phyloP scores from a whole-genome alignment of 2,888 invertebrate species.

The Pocota personata region DNA sequence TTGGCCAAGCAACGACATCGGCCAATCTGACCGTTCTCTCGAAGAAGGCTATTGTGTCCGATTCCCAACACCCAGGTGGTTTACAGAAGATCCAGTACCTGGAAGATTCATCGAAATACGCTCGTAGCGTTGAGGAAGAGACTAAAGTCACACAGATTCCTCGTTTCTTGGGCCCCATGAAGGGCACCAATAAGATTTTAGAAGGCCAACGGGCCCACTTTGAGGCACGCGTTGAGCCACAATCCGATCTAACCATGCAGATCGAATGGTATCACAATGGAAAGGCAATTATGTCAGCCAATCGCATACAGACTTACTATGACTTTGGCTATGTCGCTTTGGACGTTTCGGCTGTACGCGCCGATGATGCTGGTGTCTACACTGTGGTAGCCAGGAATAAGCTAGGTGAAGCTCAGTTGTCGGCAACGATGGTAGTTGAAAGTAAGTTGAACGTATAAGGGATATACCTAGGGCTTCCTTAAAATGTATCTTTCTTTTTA shows the following conservation, averaged over 20 bases:
- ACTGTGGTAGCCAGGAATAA: conserved; percentile 96
- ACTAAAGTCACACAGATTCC: conserved; percentile 91
- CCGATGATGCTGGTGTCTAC: conserved; percentile 96
- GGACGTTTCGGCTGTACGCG: conserved; percentile 95
- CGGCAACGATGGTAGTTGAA: conserved; percentile 93
- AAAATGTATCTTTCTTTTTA: conserved; percentile 76
- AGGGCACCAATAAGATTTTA: conserved; percentile 95
- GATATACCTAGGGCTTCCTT: neutral
- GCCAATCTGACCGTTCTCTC: conserved; percentile 93
- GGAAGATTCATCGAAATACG: conserved; percentile 91
- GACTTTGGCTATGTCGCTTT: conserved; percentile 99
- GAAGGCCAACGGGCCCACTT: conserved; percentile 97
- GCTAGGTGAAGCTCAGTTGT: conserved; percentile 93
- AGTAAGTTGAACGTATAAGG: conserved; percentile 85
- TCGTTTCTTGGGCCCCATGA: conserved; percentile 93
- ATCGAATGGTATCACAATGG: conserved; percentile 99
- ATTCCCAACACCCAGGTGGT: conserved; percentile 96
- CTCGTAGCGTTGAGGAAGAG: conserved; percentile 88
- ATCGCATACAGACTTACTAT: conserved; percentile 96
- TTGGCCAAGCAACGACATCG: conserved; percentile 92
- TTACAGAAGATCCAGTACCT: conserved; percentile 95
- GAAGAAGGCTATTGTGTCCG: conserved; percentile 92
- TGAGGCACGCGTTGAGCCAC: conserved; percentile 97
- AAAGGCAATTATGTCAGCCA: conserved; percentile 93
- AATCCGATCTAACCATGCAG: conserved; percentile 95